Percentiles rank a stretch among this genome's conserved stretches.
These are phyloP conservation scores for Drosophila azteca DNA, from an alignment of 1,140 invertebrate genomes.

Conservation along the genomic window DNA sequence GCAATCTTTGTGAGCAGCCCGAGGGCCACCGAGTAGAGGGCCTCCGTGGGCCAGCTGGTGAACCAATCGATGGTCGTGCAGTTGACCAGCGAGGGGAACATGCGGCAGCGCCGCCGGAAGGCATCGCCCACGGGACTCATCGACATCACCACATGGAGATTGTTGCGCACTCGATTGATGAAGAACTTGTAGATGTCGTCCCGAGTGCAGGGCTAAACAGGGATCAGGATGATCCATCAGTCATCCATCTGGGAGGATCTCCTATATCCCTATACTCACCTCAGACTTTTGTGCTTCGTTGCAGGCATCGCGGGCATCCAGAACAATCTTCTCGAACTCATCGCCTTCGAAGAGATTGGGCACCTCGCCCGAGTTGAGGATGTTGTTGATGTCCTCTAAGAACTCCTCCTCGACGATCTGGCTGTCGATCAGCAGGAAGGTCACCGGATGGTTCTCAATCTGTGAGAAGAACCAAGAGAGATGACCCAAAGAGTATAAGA, in stretches of 20 bases:
- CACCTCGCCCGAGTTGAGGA: conserved; percentile 94
- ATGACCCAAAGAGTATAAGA: background rate
- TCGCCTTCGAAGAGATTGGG: conserved; percentile 94
- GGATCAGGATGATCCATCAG: background rate
- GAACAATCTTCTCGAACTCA: conserved; percentile 92
- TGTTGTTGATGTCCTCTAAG: conserved; percentile 96
- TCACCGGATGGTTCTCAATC: conserved; percentile 90
- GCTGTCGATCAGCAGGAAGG: conserved; percentile 94
- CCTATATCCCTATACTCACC: conserved; percentile 71
- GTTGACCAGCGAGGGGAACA: conserved; percentile 96
- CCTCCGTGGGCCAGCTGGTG: conserved; percentile 94
- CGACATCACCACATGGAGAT: conserved; percentile 93
- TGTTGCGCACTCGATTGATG: conserved; percentile 90
- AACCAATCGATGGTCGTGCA: conserved; percentile 98
- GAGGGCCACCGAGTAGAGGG: conserved; percentile 91
- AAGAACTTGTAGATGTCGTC: conserved; percentile 93
- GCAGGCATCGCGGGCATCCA: conserved; percentile 88
- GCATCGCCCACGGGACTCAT: conserved; percentile 95
- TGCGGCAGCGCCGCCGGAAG: conserved; percentile 90
- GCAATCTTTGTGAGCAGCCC: conserved; percentile 85
- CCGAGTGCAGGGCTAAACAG: conserved; percentile 85
- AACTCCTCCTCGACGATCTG: conserved; percentile 96
- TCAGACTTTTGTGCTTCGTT: conserved; percentile 86
- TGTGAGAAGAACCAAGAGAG: conserved; percentile 10
- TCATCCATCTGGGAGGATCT: background rate